Evolutionary conservation across 2,797 vertebrate species (phyloP).

Genomic region (Myripristis murdjan): DNA sequence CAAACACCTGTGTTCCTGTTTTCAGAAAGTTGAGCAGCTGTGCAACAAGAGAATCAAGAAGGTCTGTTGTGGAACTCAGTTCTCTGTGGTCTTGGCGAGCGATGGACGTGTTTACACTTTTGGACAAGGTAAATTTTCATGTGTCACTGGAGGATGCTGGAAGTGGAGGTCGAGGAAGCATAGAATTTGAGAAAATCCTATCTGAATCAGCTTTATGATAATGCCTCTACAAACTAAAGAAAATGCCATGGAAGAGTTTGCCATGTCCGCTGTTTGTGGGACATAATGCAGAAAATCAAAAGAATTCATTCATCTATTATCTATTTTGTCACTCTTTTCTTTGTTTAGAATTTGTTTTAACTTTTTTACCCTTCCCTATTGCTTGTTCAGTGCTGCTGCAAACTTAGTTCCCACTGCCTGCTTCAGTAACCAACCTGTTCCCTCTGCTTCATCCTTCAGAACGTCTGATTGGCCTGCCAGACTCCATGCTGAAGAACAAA

Average conservation of each 20-base stretch:
- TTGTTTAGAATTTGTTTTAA: too few relatives aligned
- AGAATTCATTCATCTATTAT: too few relatives aligned
- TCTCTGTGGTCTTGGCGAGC: constrained; percentile 85
- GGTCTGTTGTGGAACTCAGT: constrained; percentile 87
- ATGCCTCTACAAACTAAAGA: too few relatives aligned
- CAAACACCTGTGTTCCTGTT: constrained; percentile 24
- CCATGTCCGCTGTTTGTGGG: too few relatives aligned
- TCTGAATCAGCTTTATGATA: too few relatives aligned
- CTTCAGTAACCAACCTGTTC: background rate
- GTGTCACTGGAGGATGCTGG: too few relatives aligned
- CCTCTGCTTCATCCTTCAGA: constrained; percentile 68
- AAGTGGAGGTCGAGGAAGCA: too few relatives aligned
- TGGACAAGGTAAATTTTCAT: constrained; percentile 84
- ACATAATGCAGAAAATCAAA: too few relatives aligned
- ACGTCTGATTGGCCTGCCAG: constrained; percentile 87
- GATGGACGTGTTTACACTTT: constrained; percentile 89
- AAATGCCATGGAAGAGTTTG: too few relatives aligned
- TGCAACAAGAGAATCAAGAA: constrained; percentile 88
- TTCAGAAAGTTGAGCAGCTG: constrained; percentile 87
- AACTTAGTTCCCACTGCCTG: background rate
- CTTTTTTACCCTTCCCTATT: too few relatives aligned
- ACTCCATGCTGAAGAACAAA: constrained; percentile 88
- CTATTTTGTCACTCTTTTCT: background rate
- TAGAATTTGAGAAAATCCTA: too few relatives aligned
- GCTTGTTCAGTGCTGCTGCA: too few relatives aligned